Evolutionary conservation across 1,140 invertebrate genomes (phyloP), one percentile per base, ranked within the genome.

Genomic region (Holcopasites calliopsidis): DNA sequence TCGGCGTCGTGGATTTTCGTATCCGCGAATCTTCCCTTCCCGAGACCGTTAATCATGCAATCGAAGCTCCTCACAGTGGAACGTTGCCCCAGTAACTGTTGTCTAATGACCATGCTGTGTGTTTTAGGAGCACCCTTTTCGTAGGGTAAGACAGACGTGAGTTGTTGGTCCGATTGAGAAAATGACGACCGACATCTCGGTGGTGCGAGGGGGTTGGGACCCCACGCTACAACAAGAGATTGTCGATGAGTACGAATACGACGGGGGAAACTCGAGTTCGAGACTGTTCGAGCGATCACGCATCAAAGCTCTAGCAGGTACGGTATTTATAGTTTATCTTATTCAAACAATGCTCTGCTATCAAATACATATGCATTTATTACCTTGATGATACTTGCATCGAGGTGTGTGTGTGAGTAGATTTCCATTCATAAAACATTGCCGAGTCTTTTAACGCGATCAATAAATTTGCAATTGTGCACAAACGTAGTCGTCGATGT

Each of bases 241-340:
- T 90, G 96, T 97, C 90, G 97, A 98, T 87, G 97, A 98, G 90
- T 98, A 98, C 92, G 98, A 99, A 93, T 99, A 99, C 93, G 99
- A 99, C 93, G 98, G 98, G 85, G 98, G 98, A 88, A 99, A 99
- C 92, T 98, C 98, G 83, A 99, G 98, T 80, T 99, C 99, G 77
- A 95, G 98, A 88, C 95, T 99, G 57, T 99, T 99, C 93, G 99
- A 99, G 94, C 94, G 98, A 90, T 99, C 98, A 85, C 95, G 99
- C 87, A 99, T 99, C 87, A 99, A 99, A 93, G 99, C 98, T 76
- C 92, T 99, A 86, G 98, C 99, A 90, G 97, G 98, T 99, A 89
- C 92, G 92, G 7, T 11, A 13, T 44, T n/a, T 21, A 3, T 23
- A 4, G 3, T 52, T 26, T 7, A 60, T 38, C 21, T 54, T 10